Base-by-base conservation (phyloP, 2,113 vertebrate species). In the Thunnus maccoyii region DNA sequence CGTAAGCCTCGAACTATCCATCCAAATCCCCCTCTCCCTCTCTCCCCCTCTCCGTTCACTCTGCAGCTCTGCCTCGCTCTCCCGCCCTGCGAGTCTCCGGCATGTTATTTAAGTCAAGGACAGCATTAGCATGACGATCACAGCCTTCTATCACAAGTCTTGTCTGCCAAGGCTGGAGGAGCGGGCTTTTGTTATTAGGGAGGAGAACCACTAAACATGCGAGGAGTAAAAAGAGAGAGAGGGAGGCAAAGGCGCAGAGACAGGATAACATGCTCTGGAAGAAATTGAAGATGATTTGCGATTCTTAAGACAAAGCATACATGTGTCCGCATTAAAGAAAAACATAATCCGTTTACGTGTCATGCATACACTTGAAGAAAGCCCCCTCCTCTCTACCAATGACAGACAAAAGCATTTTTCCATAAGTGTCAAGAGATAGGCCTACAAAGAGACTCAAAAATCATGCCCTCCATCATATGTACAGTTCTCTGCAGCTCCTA, bases 91-190 rank as follows among this genome's bases (percentile, higher is more conserved):
- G 1, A 80, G 85, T 77, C 73, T 74, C 20, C 20, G 46, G 72
- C 52, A 77, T 87, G 71, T 88, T 90, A 77, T 89, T 92, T 89
- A 86, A 92, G 88, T 89, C 92, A 92, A 94, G 91, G 90, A 83
- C 80, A 20, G 68, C 85, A 94, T 93, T 93, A 89, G 84, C 86
- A 93, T 93, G 91, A 80, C 66, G 87, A 93, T 92, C 92, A 90
- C 90, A 91, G 88, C 83, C 76, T 66, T 77, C 85, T 44, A 85
- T 90, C 83, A 32, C 75, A 70, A 77, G 86, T 80, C 82, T 67
- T 65, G 83, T 86, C 88, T 62, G 81, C 86, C 71, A 71, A 88
- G 86, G 85, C 63, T 68, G 64, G 65, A 84, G 81, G 68, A 78
- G 72, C 10, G 3, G 67, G 58, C 47, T 70, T 72, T 72, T 70